Percentiles rank a stretch among this genome's conserved stretches.
Conservation (phyloP, 2,113 vertebrate species). For the Otis tarda region DNA sequence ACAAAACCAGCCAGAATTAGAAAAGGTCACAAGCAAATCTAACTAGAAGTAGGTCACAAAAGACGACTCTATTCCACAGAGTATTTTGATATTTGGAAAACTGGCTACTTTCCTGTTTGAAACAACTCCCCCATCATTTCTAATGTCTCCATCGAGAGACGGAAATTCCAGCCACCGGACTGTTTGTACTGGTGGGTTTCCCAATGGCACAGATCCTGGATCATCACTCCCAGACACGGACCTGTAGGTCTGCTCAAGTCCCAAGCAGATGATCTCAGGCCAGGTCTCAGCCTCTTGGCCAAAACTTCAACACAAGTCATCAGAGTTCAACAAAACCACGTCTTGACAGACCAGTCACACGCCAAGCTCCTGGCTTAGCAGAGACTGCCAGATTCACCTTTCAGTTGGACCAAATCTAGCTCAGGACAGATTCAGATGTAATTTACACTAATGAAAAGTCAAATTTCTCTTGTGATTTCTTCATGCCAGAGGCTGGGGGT, state of each 20-base stretch:
- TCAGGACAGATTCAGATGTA: not conserved
- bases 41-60: slow-evolving; percentile 55
- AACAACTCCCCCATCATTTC: not conserved
- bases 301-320: not conserved
- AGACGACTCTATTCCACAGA: not conserved
- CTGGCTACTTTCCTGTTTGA: not conserved
- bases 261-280: rapidly evolving
- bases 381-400: not conserved
- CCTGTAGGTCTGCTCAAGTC: not conserved
- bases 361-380: not conserved
- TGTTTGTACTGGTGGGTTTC: not conserved
- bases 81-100: not conserved
- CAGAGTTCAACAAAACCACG: not conserved
- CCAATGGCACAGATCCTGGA: not conserved
- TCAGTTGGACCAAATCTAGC: not conserved
- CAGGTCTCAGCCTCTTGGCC: not conserved
- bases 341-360: not conserved
- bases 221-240: not conserved
- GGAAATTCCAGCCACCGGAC: not conserved
- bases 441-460: not conserved
- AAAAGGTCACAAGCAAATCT: slow-evolving; percentile 77
- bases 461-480: not conserved
- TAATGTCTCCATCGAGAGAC: not conserved
- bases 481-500: not conserved
- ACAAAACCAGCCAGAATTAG: slow-evolving; percentile 74